Evolutionary conservation across 2,888 invertebrate species (phyloP), one percentile per base, ranked within the genome.

Genomic region (Shargacucullia verbasci): DNA sequence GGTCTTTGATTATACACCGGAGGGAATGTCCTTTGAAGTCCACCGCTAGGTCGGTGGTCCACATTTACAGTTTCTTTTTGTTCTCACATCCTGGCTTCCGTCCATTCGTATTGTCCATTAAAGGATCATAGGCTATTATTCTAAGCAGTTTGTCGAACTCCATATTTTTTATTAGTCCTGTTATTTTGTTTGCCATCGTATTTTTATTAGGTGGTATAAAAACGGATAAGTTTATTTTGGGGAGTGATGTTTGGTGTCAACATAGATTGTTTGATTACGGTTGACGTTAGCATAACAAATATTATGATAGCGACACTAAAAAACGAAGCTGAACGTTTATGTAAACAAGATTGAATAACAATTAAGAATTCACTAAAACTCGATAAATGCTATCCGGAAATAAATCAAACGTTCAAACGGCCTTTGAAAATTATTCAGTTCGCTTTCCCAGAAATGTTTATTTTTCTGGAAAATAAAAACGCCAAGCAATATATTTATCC

Each of bases 1-100:
- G 56, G 54, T 43, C 62, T 48, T 58, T 65, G 73, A 73, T 90
- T 90, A 86, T 84, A 85, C 83, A 80, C 78, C 75, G 80, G 46
- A 64, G 56, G 76, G 69, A 69, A 66, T 78, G 76, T 78, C 80
- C 90, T 93, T 93, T 93, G 92, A 93, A 81, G 90, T 90, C 66
- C 63, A 71, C 89, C 87, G 87, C 80, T 80, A 80, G 86, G 84
- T 66, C 88, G 92, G 92, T 93, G 92, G 92, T 92, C 93, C 78
- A 79, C 81, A 82, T 81, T 80, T 83, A 83, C 79, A 80, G 83
- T 80, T 82, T 84, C 83, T 79, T 83, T 85, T 84, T 89, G 90
- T 90, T 90, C 67, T 71, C 78, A 79, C 83, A 81, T 80, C 81
- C 81, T 83, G 82, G 87, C 85, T 91, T 91, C 91, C 91, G 86